phyloP scores from a whole-genome alignment of 1,140 invertebrate species.

The Brachionus asplanchnoidis region DNA sequence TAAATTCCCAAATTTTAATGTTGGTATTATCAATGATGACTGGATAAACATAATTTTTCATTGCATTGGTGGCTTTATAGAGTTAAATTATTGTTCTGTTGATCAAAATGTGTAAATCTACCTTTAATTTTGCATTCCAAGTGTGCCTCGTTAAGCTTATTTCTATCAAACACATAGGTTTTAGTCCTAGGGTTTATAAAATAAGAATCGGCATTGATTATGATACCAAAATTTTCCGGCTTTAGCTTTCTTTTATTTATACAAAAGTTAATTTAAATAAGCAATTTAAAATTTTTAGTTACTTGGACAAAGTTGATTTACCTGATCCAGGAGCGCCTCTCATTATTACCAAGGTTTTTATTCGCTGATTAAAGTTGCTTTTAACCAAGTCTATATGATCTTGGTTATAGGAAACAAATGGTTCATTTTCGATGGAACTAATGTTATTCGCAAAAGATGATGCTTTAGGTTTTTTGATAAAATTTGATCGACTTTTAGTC shows the following conservation, averaged over 20 bases:
- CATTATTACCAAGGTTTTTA: slow-evolving; percentile 18
- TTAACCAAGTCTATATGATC: neutral
- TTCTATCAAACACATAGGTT: slow-evolving; percentile 19
- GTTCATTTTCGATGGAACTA: neutral
- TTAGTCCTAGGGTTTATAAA: neutral
- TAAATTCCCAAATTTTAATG: slow-evolving; percentile 38
- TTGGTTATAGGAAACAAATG: neutral
- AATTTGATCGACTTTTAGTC: neutral
- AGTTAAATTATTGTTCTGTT: neutral
- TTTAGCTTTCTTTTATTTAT: neutral
- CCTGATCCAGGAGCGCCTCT: slow-evolving; percentile 36
- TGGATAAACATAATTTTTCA: slow-evolving; percentile 1
- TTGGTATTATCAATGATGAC: slow-evolving; percentile 40
- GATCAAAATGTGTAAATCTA: neutral
- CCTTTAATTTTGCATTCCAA: neutral
- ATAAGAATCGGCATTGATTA: slow-evolving; percentile 6
- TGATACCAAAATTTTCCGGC: neutral
- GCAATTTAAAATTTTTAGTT: neutral
- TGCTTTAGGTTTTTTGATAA: neutral
- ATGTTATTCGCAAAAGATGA: neutral
- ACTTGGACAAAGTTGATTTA: slow-evolving; percentile 39
- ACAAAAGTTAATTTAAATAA: neutral
- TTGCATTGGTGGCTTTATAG: slow-evolving; percentile 1
- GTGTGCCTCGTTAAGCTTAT: slow-evolving; percentile 23
- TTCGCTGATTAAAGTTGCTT: neutral